Percentiles rank a stretch among this genome's conserved stretches.
phyloP scores from a whole-genome alignment of 2,797 vertebrate species.

The Rhadinocentrus ornatus region DNA sequence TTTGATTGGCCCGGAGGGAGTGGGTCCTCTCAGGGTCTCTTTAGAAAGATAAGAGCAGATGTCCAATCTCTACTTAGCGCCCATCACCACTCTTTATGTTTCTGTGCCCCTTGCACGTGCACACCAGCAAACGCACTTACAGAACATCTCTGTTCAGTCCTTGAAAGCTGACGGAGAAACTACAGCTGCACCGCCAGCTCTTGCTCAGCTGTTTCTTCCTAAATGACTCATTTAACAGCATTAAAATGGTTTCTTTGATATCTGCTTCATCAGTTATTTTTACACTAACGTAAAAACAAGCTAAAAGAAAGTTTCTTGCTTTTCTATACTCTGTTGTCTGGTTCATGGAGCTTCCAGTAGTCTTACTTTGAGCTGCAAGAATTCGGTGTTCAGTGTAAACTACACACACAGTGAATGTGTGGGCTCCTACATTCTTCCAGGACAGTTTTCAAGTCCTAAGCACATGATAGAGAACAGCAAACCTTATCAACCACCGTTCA shows the following conservation, averaged over 20 bases:
- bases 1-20: constrained; percentile 57
- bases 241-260: neutral
- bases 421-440: constrained; percentile 16
- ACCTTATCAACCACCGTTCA: constrained; percentile 13
- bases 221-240: neutral
- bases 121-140: neutral
- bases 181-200: neutral
- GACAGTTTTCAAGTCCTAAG: constrained; percentile 21
- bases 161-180: accelerated
- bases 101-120: neutral
- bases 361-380: too few relatives aligned
- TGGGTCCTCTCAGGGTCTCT: constrained; percentile 50
- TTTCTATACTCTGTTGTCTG: too few relatives aligned
- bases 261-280: neutral
- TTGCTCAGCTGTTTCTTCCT: too few relatives aligned
- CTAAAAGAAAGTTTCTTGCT: too few relatives aligned
- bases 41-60: constrained; percentile 45
- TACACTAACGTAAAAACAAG: too few relatives aligned
- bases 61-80: constrained; percentile 27
- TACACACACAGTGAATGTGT: too few relatives aligned
- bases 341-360: too few relatives aligned
- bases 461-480: neutral
- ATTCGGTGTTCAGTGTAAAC: too few relatives aligned
- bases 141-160: neutral
- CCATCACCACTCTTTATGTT: constrained; percentile 38